These are phyloP conservation scores for Camelus dromedarius DNA, from an alignment of 2,113 vertebrate species.

Conservation along the genomic window DNA sequence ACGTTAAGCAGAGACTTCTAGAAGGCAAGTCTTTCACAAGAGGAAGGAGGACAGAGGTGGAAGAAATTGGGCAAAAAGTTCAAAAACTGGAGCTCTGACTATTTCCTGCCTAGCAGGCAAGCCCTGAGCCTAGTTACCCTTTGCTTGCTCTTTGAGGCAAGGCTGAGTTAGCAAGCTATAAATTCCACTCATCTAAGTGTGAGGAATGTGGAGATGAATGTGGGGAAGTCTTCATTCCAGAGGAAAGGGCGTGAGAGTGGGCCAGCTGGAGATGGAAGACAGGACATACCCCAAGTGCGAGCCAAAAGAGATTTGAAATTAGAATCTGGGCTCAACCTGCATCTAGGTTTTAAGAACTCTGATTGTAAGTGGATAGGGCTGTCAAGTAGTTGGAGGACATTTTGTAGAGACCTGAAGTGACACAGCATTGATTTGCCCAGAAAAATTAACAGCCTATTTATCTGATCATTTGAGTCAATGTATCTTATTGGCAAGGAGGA, in stretches of 20 bases:
- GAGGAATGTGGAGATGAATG: constrained; percentile 77
- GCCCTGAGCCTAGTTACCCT: neutral
- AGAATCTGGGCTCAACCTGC: constrained; percentile 66
- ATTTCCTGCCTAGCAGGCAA: neutral
- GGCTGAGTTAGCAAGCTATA: constrained; percentile 75
- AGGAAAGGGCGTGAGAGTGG: constrained; percentile 69
- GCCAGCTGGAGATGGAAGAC: constrained; percentile 83
- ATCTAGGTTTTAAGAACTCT: constrained; percentile 63
- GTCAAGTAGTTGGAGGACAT: constrained; percentile 56
- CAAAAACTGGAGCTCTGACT: constrained; percentile 1
- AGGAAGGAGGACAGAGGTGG: neutral
- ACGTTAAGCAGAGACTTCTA: constrained; percentile 41
- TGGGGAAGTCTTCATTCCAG: constrained; percentile 72
- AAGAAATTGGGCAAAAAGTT: neutral
- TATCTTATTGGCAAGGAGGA: constrained; percentile 32
- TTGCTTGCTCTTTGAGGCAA: constrained; percentile 57
- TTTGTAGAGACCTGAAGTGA: constrained; percentile 61
- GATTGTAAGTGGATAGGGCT: constrained; percentile 64
- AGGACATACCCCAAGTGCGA: constrained; percentile 67
- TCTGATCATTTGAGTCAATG: constrained; percentile 13
- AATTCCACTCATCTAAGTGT: constrained; percentile 68
- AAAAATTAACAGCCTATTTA: constrained; percentile 50
- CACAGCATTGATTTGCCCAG: constrained; percentile 44
- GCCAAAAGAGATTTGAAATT: constrained; percentile 75
- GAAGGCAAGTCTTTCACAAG: constrained; percentile 22